These are phyloP conservation scores for Lordiphosa collinella DNA, from an alignment of 1,140 invertebrate genomes.

Conservation along the genomic window DNA sequence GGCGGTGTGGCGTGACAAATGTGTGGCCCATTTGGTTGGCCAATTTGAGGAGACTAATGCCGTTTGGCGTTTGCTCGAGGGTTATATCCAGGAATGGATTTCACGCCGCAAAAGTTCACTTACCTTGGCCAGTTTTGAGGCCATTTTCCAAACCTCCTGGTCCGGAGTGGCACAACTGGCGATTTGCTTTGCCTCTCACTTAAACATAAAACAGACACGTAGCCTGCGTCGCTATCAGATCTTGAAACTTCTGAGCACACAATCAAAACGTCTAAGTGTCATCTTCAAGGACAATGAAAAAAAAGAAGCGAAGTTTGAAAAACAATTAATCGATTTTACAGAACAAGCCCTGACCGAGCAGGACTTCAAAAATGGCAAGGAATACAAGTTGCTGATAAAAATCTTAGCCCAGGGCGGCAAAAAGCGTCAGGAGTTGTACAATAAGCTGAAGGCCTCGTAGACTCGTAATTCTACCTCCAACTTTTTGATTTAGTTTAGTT, in stretches of 20 bases:
- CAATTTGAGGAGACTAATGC: conserved; percentile 20
- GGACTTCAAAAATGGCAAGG: conserved; percentile 3
- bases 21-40: conserved; percentile 34
- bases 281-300: conserved; percentile 19
- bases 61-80: conserved; percentile 26
- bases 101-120: conserved; percentile 14
- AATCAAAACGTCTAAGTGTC: conserved; percentile 11
- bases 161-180: conserved; percentile 20
- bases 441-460: too few relatives aligned
- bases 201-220: conserved; percentile 17
- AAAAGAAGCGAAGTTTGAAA: too few relatives aligned
- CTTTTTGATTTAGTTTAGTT: too few relatives aligned
- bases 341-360: not conserved
- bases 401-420: conserved; percentile 18
- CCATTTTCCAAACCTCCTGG: conserved; percentile 31
- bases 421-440: not conserved
- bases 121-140: conserved; percentile 34
- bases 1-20: conserved; percentile 32
- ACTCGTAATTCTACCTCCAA: too few relatives aligned
- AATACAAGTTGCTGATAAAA: conserved; percentile 24
- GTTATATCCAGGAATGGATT: conserved; percentile 25
- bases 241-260: conserved; percentile 21
- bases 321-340: conserved; percentile 12
- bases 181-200: not conserved
- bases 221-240: conserved; percentile 34